These are phyloP conservation scores for Premnoplex brunnescens DNA, from an alignment of 2,797 vertebrate species.

Conservation along the genomic window DNA sequence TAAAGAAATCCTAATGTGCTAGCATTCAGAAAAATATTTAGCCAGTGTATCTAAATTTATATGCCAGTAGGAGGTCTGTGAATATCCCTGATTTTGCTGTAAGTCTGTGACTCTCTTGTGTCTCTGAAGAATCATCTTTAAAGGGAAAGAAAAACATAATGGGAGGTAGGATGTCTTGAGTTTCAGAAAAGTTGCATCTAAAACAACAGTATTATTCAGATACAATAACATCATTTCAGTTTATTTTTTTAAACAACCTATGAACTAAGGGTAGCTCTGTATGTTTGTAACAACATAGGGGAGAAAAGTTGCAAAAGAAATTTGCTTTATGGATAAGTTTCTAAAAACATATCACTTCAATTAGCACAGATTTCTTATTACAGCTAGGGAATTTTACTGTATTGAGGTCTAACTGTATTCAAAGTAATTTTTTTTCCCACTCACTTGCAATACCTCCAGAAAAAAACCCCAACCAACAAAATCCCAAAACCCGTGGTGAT, in stretches of 20 bases:
- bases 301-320: background rate
- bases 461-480: slow-evolving; percentile 7
- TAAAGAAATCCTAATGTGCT: slow-evolving; percentile 13
- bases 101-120: background rate
- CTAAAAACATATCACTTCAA: background rate
- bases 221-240: background rate
- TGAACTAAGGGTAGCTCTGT: background rate
- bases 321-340: background rate
- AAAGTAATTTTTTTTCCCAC: background rate
- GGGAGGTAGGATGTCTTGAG: background rate
- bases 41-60: slow-evolving; percentile 1
- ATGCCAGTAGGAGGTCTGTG: background rate
- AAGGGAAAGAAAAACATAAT: background rate
- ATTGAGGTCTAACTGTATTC: background rate
- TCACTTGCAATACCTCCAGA: background rate
- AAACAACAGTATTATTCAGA: background rate
- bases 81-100: slow-evolving; percentile 20
- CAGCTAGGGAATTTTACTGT: background rate
- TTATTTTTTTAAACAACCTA: background rate
- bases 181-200: background rate
- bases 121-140: background rate
- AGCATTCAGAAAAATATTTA: slow-evolving; percentile 36
- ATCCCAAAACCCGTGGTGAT: background rate
- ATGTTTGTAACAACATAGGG: background rate
- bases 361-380: background rate